phyloP scores from a whole-genome alignment of 2,888 invertebrate species.

The Phasia obesa region DNA sequence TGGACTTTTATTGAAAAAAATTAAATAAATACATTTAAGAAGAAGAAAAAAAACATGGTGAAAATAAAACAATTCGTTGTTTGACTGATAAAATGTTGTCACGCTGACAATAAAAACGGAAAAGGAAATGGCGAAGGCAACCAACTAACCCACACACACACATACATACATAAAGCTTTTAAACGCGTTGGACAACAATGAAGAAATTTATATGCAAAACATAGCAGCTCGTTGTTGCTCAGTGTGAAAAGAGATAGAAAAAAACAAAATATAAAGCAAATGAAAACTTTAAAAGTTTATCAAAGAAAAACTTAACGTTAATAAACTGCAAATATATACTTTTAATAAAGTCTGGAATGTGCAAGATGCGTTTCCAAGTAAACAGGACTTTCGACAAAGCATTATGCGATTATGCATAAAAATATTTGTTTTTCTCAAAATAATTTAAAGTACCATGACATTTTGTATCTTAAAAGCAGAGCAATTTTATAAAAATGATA shows the following conservation, averaged over 20 bases:
- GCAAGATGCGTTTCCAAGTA: too few species aligned
- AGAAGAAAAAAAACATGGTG: constrained; percentile 2
- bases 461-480: too few species aligned
- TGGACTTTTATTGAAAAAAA: constrained; percentile 16
- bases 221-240: not conserved
- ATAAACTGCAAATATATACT: too few species aligned
- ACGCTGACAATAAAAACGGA: constrained; percentile 42
- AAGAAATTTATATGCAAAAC: not conserved
- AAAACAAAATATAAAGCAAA: not conserved
- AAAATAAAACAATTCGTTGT: constrained; percentile 36
- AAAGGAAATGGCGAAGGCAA: constrained; percentile 16
- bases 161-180: not conserved
- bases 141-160: not conserved
- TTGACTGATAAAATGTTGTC: constrained; percentile 62
- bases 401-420: too few species aligned
- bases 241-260: not conserved
- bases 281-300: constrained; percentile 30
- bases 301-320: too few species aligned
- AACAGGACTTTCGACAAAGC: too few species aligned
- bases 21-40: not conserved
- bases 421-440: too few species aligned
- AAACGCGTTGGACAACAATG: not conserved
- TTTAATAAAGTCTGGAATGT: too few species aligned
- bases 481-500: too few species aligned
- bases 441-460: too few species aligned